These are phyloP conservation scores for Orientallactaga bullata DNA, from an alignment of 2,113 vertebrate species.

Conservation along the genomic window DNA sequence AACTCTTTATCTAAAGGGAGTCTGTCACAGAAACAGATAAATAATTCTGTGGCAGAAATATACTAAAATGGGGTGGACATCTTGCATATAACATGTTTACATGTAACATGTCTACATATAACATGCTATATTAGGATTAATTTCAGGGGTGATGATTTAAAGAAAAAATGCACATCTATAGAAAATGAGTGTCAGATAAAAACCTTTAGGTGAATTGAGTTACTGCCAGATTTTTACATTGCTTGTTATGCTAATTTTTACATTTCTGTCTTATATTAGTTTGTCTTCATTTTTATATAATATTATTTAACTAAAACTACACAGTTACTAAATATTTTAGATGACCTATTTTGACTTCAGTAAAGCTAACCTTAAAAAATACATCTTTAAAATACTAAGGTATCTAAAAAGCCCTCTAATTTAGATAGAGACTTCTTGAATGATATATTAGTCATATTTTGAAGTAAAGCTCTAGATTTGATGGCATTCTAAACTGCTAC, in stretches of 20 bases:
- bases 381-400: neutral
- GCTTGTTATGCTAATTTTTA: neutral
- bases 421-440: neutral
- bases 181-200: neutral
- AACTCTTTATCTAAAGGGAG: slow-evolving; percentile 84
- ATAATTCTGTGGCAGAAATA: slow-evolving; percentile 43
- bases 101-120: neutral
- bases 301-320: neutral
- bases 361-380: neutral
- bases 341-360: neutral
- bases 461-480: slow-evolving; percentile 10
- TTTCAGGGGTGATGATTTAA: slow-evolving; percentile 22
- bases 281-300: slow-evolving; percentile 16
- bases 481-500: slow-evolving; percentile 9
- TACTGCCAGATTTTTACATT: slow-evolving; percentile 1
- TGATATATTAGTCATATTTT: slow-evolving; percentile 22
- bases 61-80: neutral
- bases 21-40: slow-evolving; percentile 81
- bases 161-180: slow-evolving; percentile 47
- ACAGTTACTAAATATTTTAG: slow-evolving; percentile 35
- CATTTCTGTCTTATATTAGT: neutral
- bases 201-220: slow-evolving; percentile 31
- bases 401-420: slow-evolving; percentile 17
- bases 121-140: slow-evolving; percentile 33
- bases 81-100: neutral